Conservation (phyloP, 2,888 invertebrate species). For the Gasteruption jaculator region DNA sequence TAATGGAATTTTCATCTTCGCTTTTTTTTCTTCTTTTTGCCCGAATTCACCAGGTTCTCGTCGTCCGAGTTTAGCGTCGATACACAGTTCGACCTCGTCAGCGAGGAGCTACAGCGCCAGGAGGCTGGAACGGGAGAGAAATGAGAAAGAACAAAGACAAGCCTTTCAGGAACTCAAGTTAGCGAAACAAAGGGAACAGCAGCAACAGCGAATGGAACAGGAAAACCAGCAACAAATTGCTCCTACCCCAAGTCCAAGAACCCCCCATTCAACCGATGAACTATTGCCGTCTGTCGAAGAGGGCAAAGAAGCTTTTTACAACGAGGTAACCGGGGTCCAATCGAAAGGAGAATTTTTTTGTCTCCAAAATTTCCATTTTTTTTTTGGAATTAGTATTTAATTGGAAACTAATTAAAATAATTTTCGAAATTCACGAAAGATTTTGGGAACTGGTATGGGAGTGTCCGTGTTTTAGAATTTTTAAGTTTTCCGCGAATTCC, state of each 20-base stretch:
- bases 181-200: conserved; percentile 64
- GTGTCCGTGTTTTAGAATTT: too few species aligned
- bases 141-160: conserved; percentile 73
- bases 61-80: conserved; percentile 81
- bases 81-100: conserved; percentile 80
- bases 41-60: conserved; percentile 64
- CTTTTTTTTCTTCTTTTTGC: conserved; percentile 19
- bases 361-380: not conserved
- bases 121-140: conserved; percentile 75
- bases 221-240: conserved; percentile 54
- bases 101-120: conserved; percentile 77
- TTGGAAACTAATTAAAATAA: too few species aligned
- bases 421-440: too few species aligned
- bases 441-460: too few species aligned
- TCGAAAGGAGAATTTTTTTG: not conserved
- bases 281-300: conserved; percentile 76
- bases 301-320: conserved; percentile 65
- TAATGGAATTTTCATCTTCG: conserved; percentile 12
- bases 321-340: conserved; percentile 36
- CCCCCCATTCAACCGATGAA: conserved; percentile 81
- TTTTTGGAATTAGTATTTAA: too few species aligned
- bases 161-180: conserved; percentile 72
- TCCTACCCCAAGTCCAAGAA: conserved; percentile 72
- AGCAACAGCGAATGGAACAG: conserved; percentile 53
- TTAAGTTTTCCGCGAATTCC: too few species aligned